These are phyloP conservation scores for Dendrocopos noguchii DNA, from an alignment of 2,113 vertebrate species.

Conservation along the genomic window DNA sequence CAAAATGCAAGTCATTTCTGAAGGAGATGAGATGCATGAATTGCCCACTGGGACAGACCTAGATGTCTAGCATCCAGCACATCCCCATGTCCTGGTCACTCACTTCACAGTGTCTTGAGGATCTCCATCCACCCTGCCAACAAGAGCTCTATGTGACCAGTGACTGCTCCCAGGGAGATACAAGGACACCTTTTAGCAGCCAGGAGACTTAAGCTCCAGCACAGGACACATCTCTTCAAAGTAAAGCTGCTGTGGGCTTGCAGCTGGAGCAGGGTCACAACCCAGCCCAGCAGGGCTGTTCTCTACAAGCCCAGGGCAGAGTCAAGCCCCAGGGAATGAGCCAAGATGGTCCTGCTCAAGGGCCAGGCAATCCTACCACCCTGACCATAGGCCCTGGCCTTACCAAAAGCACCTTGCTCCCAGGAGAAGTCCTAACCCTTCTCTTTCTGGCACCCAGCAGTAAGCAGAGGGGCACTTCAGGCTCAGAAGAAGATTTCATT, in stretches of 20 bases:
- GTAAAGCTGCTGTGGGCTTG: background rate
- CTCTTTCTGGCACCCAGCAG: background rate
- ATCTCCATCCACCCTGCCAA: background rate
- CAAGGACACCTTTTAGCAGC: background rate
- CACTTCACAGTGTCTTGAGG: background rate
- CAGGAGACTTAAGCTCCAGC: background rate
- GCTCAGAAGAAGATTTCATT: background rate
- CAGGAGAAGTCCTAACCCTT: background rate
- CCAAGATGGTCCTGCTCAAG: background rate
- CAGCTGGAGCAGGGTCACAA: background rate
- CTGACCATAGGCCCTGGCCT: fast-evolving
- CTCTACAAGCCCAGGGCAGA: background rate
- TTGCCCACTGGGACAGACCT: background rate
- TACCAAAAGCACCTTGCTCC: background rate
- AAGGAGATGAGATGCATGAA: fast-evolving
- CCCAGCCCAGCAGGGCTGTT: background rate
- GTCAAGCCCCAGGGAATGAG: background rate
- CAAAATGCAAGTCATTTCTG: too few relatives aligned
- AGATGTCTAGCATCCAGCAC: background rate
- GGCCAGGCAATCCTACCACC: background rate
- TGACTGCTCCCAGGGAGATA: background rate
- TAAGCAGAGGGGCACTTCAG: background rate
- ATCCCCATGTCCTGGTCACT: background rate
- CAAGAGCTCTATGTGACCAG: background rate
- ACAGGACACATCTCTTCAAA: background rate